Percentiles rank a stretch among this genome's conserved stretches.
These are phyloP conservation scores for Ectobius pallidus DNA, from an alignment of 2,888 invertebrate species.

Conservation along the genomic window DNA sequence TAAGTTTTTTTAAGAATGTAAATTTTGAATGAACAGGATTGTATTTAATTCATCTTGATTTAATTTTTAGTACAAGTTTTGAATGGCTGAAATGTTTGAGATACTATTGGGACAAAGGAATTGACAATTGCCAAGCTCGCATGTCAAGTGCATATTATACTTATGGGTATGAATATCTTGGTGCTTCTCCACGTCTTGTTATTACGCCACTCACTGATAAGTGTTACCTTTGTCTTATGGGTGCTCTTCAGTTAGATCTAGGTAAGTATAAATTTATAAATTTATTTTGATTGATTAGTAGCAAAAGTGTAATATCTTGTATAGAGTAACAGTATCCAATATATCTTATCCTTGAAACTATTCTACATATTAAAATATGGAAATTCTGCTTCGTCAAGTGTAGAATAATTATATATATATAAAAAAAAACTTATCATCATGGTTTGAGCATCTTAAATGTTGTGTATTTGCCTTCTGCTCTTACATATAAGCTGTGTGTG, in stretches of 20 bases:
- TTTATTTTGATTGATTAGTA: background rate
- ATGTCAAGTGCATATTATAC: conserved; percentile 86
- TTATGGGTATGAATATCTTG: conserved; percentile 91
- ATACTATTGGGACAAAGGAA: conserved; percentile 83
- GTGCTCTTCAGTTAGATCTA: conserved; percentile 84
- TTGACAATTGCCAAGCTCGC: conserved; percentile 78
- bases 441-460: no score
- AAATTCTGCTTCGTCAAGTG: no score
- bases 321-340: no score
- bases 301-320: no score
- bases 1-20: no score
- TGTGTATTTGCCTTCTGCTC: no score
- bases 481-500: no score
- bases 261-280: conserved; percentile 55
- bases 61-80: conserved; percentile 67
- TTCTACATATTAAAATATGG: no score
- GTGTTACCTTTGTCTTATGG: conserved; percentile 89
- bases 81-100: conserved; percentile 91
- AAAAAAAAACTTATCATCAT: no score
- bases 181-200: conserved; percentile 83
- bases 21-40: no score
- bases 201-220: conserved; percentile 89
- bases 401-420: no score
- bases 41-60: conserved; percentile 7
- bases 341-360: no score